Evolutionary conservation across 1,140 invertebrate species (phyloP), one percentile per base, ranked within the genome.

Genomic region (Polypedilum vanderplanki): DNA sequence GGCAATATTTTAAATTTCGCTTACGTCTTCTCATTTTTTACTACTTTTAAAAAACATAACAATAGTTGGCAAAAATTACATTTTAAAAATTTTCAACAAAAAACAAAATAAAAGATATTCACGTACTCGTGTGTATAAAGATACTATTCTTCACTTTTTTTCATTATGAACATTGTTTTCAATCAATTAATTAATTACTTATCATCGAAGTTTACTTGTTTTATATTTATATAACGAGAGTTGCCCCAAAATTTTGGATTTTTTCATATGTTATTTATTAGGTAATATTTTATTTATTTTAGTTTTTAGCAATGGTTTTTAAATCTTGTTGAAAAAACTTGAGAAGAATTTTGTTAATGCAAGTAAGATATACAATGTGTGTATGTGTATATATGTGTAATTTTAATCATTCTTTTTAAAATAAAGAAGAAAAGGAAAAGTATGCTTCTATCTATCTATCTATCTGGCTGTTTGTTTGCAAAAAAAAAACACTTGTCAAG

Each of bases 121-220:
- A 57, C n/a, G 12, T 57, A 57, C 12, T 57, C 46, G 10, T 57
- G 10, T 57, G 12, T 15, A 4, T 57, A 57, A 57, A 57, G 24
- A 33, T 33, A 33, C 24, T 33, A 33, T 46, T 46, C 41, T 57
- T n/a, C 46, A 57, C 41, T 12, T 12, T 46, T 9, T 57, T 57
- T 57, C n/a, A 12, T n/a, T n/a, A n/a, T 57, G 46, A 57, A 57
- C n/a, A 57, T 57, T 57, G 12, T 57, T 57, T 57, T 57, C 46
- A 57, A 57, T 57, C n/a, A 57, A 57, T 57, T 57, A 57, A 57
- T 57, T 57, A 57, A 57, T 57, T 57, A 57, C 46, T 57, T 57
- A 57, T 57, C 3, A n/a, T 33, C 5, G 24, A 3, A 33, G 24
- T 33, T 57, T 57, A n/a, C n/a, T n/a, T n/a, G n/a, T n/a, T n/a